These are phyloP conservation scores for Drosophila simulans DNA, from an alignment of 1,140 invertebrate genomes.

Conservation along the genomic window DNA sequence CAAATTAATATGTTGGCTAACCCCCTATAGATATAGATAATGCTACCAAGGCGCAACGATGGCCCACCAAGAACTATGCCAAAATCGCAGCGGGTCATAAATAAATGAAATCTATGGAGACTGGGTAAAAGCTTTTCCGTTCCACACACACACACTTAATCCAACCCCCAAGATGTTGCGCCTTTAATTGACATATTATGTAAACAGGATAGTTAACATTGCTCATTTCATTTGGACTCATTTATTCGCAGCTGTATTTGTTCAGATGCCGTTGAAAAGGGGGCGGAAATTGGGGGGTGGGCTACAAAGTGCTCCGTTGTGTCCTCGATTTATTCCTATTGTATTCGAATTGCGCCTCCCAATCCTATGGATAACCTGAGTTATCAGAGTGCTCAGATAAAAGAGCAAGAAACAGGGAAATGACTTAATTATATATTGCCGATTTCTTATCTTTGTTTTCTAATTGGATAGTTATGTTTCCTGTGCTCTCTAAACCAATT, in stretches of 20 bases:
- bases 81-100: constrained; percentile 46
- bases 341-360: constrained; percentile 4
- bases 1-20: constrained; percentile 50
- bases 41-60: constrained; percentile 11
- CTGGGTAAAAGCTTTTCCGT: constrained; percentile 38
- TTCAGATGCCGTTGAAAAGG: constrained; percentile 13
- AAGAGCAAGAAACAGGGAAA: background rate
- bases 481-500: constrained; percentile 18
- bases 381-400: background rate
- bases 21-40: constrained; percentile 17
- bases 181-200: constrained; percentile 77
- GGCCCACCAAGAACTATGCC: constrained; percentile 20
- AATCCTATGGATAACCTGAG: background rate
- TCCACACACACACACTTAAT: background rate
- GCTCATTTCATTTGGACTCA: constrained; percentile 30
- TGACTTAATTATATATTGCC: background rate
- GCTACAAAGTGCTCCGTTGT: constrained; percentile 12
- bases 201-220: constrained; percentile 78
- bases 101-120: constrained; percentile 7
- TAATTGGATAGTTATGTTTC: constrained; percentile 43
- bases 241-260: constrained; percentile 37
- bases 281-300: constrained; percentile 3
- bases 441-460: background rate
- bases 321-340: constrained; percentile 12
- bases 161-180: constrained; percentile 13